phyloP scores from a whole-genome alignment of 1,140 invertebrate genomes.

The Cyphomyrmex costatus region DNA sequence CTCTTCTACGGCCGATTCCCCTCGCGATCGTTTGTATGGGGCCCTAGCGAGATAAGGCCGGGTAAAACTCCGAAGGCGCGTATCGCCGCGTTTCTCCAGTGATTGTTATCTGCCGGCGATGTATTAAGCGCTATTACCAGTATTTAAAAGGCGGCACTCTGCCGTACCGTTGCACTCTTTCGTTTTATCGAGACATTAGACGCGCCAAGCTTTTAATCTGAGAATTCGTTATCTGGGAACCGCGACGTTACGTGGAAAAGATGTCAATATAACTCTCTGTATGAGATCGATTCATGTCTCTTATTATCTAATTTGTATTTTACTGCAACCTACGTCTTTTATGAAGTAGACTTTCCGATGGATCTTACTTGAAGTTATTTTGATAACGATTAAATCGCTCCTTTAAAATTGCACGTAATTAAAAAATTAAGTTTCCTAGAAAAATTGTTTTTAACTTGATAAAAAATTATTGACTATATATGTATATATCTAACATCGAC shows the following conservation, averaged over 20 bases:
- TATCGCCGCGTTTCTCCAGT: slow-evolving; percentile 78
- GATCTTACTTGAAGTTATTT: not conserved
- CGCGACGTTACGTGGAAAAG: slow-evolving; percentile 41
- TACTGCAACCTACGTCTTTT: not conserved
- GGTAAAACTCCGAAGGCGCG: slow-evolving; percentile 79
- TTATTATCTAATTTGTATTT: not conserved
- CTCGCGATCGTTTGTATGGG: slow-evolving; percentile 66
- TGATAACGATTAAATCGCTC: not conserved
- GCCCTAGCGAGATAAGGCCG: slow-evolving; percentile 70
- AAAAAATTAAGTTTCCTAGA: too few species aligned
- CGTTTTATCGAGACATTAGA: slow-evolving; percentile 79
- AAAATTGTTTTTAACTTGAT: too few species aligned
- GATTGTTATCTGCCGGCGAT: slow-evolving; percentile 82
- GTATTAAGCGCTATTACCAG: slow-evolving; percentile 83
- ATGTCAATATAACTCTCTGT: not conserved
- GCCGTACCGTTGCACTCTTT: slow-evolving; percentile 71
- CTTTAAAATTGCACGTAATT: too few species aligned
- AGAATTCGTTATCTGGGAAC: slow-evolving; percentile 61
- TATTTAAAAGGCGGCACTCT: slow-evolving; percentile 81
- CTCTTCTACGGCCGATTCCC: slow-evolving; percentile 73
- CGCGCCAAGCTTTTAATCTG: slow-evolving; percentile 59
- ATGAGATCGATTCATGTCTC: not conserved
- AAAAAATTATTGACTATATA: too few species aligned
- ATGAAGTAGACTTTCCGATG: not conserved
- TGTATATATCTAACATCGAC: too few species aligned